Evolutionary conservation across 2,797 vertebrate genomes (phyloP).

Genomic region (Acipenser transmontanus): DNA sequence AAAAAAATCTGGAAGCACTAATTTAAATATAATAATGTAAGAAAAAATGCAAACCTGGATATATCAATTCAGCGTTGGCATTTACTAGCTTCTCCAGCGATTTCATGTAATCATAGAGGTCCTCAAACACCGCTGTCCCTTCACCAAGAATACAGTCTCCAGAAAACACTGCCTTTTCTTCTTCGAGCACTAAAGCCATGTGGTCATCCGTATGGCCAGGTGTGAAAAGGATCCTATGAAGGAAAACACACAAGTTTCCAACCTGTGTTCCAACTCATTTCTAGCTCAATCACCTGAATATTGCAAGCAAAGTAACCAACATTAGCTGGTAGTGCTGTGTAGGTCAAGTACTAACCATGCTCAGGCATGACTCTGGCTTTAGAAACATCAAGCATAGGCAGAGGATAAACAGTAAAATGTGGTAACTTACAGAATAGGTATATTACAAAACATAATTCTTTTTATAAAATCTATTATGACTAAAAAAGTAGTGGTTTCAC

Average conservation of each 20-base stretch:
- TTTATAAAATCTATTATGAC: too few relatives aligned
- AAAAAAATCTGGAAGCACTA: too few relatives aligned
- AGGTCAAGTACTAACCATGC: too few relatives aligned
- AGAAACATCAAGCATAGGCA: too few relatives aligned
- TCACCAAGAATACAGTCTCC: constrained; percentile 96
- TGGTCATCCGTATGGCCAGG: constrained; percentile 96
- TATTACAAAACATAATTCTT: too few relatives aligned
- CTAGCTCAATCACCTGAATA: background rate
- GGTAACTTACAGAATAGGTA: too few relatives aligned
- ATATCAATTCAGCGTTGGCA: constrained; percentile 72
- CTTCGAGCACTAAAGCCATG: constrained; percentile 82
- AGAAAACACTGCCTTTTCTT: constrained; percentile 87
- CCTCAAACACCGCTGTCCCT: constrained; percentile 89
- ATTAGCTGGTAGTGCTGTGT: too few relatives aligned
- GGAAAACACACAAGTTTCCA: background rate
- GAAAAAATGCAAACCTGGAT: constrained; percentile 68
- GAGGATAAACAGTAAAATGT: too few relatives aligned
- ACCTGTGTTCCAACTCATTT: background rate
- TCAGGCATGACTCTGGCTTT: too few relatives aligned
- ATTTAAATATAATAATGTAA: too few relatives aligned
- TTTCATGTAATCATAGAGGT: constrained; percentile 86
- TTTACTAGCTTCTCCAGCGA: constrained; percentile 72
- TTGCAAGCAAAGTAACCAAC: too few relatives aligned
- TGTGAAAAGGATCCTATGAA: constrained; percentile 79
- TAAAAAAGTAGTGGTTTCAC: too few relatives aligned